These are phyloP conservation scores for Dipodomys merriami DNA, from an alignment of 2,113 vertebrate genomes.

Conservation along the genomic window DNA sequence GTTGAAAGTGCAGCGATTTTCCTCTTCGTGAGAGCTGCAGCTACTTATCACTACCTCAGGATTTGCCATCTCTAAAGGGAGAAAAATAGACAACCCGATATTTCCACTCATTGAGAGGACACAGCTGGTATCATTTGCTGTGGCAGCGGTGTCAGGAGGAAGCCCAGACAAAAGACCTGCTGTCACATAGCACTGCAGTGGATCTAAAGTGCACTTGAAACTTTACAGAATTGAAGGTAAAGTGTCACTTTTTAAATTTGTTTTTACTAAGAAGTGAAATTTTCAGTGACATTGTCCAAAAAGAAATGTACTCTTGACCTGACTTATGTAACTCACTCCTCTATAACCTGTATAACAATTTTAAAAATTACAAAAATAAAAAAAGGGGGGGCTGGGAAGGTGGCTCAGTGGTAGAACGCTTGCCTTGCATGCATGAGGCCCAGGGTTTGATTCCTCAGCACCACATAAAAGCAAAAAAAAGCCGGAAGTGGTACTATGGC, in stretches of 20 bases:
- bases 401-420: no score
- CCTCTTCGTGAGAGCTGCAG: conserved; percentile 70
- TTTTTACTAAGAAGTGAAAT: not conserved
- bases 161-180: not conserved
- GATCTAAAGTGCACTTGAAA: conserved; percentile 7
- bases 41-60: conserved; percentile 77
- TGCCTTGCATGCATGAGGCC: no score
- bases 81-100: not conserved
- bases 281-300: no score
- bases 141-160: not conserved
- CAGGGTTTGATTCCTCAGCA: no score
- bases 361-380: no score
- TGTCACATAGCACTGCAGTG: not conserved
- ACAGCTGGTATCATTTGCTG: not conserved
- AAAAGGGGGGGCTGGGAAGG: no score
- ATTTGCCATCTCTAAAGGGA: conserved; percentile 85
- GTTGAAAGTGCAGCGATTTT: conserved; percentile 73
- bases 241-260: not conserved
- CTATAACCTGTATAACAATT: no score
- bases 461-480: no score
- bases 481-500: no score
- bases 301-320: no score
- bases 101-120: not conserved
- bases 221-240: not conserved
- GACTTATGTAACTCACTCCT: no score